phyloP scores from a whole-genome alignment of 2,888 invertebrate species.

The Lutraria lutraria region DNA sequence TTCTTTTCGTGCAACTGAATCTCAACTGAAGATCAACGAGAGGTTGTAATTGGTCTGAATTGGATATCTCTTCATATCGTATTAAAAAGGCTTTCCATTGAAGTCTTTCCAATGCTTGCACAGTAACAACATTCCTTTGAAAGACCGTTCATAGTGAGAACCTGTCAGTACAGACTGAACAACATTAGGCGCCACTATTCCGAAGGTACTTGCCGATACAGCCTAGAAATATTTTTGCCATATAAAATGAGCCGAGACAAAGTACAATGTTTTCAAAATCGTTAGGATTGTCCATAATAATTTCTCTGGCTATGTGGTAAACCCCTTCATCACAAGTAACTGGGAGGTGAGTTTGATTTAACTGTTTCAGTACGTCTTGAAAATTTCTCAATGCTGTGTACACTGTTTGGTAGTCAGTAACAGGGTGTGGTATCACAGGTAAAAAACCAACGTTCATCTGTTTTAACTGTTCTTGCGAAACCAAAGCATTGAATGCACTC shows the following conservation, averaged over 20 bases:
- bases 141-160: constrained; percentile 13
- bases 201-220: constrained; percentile 33
- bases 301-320: constrained; percentile 29
- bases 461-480: background rate
- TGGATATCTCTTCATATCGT: background rate
- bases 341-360: background rate
- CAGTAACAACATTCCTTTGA: constrained; percentile 36
- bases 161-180: constrained; percentile 29
- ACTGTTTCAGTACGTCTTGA: constrained; percentile 16
- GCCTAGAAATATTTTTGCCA: constrained; percentile 38
- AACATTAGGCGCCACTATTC: constrained; percentile 11
- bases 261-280: constrained; percentile 28
- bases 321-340: constrained; percentile 34
- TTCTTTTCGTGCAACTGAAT: background rate
- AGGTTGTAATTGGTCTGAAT: too few relatives aligned
- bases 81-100: constrained; percentile 3
- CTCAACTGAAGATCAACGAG: background rate
- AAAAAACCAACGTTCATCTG: constrained; percentile 22
- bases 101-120: constrained; percentile 31
- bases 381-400: constrained; percentile 30
- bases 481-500: constrained; percentile 35
- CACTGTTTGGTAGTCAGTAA: constrained; percentile 31
- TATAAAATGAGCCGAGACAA: constrained; percentile 23
- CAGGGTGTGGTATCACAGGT: constrained; percentile 11
- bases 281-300: background rate